Evolutionary conservation across 2,113 vertebrate species (phyloP), one percentile per base, ranked within the genome.

Genomic region (Pleuronectes platessa): DNA sequence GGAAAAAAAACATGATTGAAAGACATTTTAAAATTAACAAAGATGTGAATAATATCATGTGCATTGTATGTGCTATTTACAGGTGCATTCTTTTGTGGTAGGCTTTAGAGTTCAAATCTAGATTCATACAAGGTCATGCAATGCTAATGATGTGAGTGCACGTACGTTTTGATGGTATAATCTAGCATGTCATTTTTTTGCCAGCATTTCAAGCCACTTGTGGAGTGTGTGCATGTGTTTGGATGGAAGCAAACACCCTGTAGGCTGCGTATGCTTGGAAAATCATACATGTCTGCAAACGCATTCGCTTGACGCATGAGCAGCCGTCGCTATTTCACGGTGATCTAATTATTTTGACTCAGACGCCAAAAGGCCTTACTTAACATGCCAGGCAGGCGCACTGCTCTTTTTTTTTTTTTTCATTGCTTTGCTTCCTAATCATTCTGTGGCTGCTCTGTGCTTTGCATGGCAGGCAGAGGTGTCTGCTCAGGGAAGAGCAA

Each of bases 291-390:
- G 55, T 79, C 40, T 8, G 61, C 59, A 56, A 72, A 82, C 71
- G 70, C 40, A 77, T 55, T 42, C 27, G 1, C 74, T 71, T 76
- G 81, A 76, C 58, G 70, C 74, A 70, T 47, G 37, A 79, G 74
- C 79, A 73, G 64, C 67, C 66, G 61, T 75, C 81, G 5, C 45
- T 79, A 70, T 86, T 87, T 84, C 79, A 85, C 54, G 26, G 60
- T 62, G 77, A 89, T 90, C 72, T 82, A 86, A 90, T 92, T 90
- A 78, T 86, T 90, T 87, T 88, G 82, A 91, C 81, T 76, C 31
- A 12, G 76, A 78, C 68, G 72, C 88, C 88, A 86, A 83, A 76
- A 87, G 76, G 81, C 78, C 78, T 88, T 82, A 76, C 68, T 91
- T 86, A 84, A 84, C 65, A 90, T 89, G 84, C 85, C 89, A 88